Evolutionary conservation across 2,113 vertebrate genomes (phyloP), one percentile per base, ranked within the genome.

Genomic region (Eurystomus gularis): DNA sequence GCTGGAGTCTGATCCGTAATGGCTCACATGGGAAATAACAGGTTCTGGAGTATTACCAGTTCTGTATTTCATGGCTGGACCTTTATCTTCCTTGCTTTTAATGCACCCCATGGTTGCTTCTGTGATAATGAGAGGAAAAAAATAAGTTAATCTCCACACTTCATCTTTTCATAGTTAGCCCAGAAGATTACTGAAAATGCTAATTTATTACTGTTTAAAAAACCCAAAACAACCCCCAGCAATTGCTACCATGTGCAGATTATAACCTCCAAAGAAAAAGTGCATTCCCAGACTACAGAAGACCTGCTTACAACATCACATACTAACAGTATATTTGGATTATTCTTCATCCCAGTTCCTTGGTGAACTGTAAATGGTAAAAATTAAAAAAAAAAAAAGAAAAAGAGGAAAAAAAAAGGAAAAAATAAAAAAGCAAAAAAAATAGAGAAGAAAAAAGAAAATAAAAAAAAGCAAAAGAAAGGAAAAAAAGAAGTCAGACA

Each of bases 31-130:
- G 75, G 98, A 81, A 83, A 96, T 91, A 88, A 97, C 96, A 26
- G 98, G 97, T 82, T 99, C 99, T 24, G 98, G 93, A 75, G 98
- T 88, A 72, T 97, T 99, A 71, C 99, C 99, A 29, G 98, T 97
- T 94, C 98, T 98, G 88, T 99, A 99, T 95, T 99, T 99, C 95
- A 98, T 98, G 10, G 98, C 42, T 60, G 98, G 98, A 96, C 98
- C 98, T 98, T 99, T 99, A 97, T 99, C 98, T 97, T 99, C 98
- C 97, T 99, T 99, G 97, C 99, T 99, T 98, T 99, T 99, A 92
- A 99, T 98, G 96, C 99, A 99, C 97, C 99, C 99, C 99, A 99
- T 99, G 69, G 96, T 97, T 88, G 97, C 94, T 96, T 93, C 98
- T 99, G 86, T n/a, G 71, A 90, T 91, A 88, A 88, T 2, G 26